Percentiles rank a stretch among this genome's conserved stretches.
Evolutionary conservation across 2,888 invertebrate species (phyloP).

Genomic region (Machimus atricapillus): DNA sequence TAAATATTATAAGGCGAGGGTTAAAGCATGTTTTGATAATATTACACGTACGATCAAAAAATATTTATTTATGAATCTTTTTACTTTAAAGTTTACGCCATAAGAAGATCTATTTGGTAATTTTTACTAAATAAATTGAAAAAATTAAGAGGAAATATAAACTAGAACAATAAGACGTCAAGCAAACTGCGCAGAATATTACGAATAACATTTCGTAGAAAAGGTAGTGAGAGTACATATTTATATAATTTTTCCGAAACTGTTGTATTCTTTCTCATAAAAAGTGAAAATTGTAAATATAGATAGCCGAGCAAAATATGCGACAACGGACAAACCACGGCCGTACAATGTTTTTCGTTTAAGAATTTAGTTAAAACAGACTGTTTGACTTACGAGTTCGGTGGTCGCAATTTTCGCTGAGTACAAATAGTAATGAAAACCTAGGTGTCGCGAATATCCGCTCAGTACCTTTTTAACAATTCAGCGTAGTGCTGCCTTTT

Average conservation of each 20-base stretch:
- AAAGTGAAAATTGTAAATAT: neutral
- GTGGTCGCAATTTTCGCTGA: slow-evolving; percentile 4
- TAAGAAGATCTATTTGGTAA: neutral
- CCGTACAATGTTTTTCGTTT: neutral
- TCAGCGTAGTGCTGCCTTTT: slow-evolving; percentile 3
- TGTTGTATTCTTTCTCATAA: neutral
- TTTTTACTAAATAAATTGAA: neutral
- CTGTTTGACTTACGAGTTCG: neutral
- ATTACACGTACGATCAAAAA: slow-evolving; percentile 20
- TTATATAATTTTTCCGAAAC: neutral
- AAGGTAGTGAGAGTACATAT: neutral
- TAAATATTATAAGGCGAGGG: slow-evolving; percentile 22
- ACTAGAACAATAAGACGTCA: neutral
- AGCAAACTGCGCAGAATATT: slow-evolving; percentile 26
- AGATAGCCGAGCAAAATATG: neutral
- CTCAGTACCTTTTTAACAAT: slow-evolving; percentile 1
- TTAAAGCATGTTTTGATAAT: slow-evolving; percentile 26
- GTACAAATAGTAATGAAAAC: neutral
- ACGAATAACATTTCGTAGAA: neutral
- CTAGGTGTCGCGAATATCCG: neutral
- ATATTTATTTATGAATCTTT: slow-evolving; percentile 16
- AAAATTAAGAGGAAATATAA: neutral
- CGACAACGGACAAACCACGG: neutral
- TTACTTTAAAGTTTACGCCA: neutral
- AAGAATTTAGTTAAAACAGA: neutral